Conservation (phyloP, 1,140 invertebrate species). For the Megathymus violae region DNA sequence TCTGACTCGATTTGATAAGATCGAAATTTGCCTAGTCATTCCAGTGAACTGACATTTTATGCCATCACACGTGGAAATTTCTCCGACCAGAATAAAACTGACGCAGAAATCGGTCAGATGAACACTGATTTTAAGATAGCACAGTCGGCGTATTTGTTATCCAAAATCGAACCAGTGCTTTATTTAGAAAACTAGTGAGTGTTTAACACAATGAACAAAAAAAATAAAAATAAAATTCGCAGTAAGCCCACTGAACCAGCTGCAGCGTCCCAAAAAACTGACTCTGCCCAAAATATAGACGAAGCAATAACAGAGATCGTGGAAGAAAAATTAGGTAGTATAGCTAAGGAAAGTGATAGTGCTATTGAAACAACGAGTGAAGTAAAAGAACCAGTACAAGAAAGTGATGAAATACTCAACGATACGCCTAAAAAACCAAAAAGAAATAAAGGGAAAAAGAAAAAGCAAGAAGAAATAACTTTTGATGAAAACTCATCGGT, state of each 20-base stretch:
- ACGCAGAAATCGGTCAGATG: slow-evolving; percentile 67
- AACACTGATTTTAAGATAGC: slow-evolving; percentile 40
- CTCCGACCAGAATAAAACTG: slow-evolving; percentile 68
- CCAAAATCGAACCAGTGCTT: slow-evolving; percentile 11
- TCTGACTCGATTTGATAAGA: background rate
- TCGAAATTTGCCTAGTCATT: slow-evolving; percentile 5
- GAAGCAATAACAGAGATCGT: slow-evolving; percentile 17
- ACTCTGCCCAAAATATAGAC: slow-evolving; percentile 36
- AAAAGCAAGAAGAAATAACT: slow-evolving; percentile 34
- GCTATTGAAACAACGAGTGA: slow-evolving; percentile 51
- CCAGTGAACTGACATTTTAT: slow-evolving; percentile 65
- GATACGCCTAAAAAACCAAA: slow-evolving; percentile 72
- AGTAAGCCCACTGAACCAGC: slow-evolving; percentile 49
- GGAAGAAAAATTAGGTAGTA: slow-evolving; percentile 44
- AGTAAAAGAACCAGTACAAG: slow-evolving; percentile 10
- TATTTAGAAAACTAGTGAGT: slow-evolving; percentile 1
- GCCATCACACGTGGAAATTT: slow-evolving; percentile 57
- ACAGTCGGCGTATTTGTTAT: slow-evolving; percentile 35
- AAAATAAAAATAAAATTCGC: slow-evolving; percentile 65
- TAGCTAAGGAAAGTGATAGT: slow-evolving; percentile 41
- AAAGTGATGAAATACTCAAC: slow-evolving; percentile 35
- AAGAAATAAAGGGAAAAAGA: slow-evolving; percentile 72
- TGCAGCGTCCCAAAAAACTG: slow-evolving; percentile 11
- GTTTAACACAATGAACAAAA: slow-evolving; percentile 66
- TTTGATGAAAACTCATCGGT: slow-evolving; percentile 6